Evolutionary conservation across 2,888 invertebrate species (phyloP), one percentile per base, ranked within the genome.

Genomic region (Noctua janthe): DNA sequence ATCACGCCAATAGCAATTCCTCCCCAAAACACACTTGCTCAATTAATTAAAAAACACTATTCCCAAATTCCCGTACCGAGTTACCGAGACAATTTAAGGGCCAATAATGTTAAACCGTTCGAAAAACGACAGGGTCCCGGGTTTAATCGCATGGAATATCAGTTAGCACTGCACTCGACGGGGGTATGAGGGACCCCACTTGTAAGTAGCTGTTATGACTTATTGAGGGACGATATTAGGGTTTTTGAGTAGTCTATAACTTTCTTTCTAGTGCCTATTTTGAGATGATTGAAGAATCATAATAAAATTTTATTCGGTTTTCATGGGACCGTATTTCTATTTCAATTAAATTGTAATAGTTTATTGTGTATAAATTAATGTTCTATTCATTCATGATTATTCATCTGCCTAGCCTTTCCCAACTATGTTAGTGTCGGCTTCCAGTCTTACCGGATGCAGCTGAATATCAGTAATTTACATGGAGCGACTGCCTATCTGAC

Each of bases 31-130:
- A 49, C 49, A 11, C 29, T n/a, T 47, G 6, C 43, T n/a, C n/a
- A 73, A 71, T 73, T 67, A 74, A 71, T 81, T 64, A 29, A 71
- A 47, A 70, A 71, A 72, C 70, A 87, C 79, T 80, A 82, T 78
- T 72, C 70, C 47, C 7, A 0, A 71, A 77, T 67, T 75, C 39
- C 17, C 59, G 86, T 71, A 71, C 81, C 87, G 71, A 29, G 62
- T 51, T 13, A 81, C 54, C 39, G 1, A 17, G 39, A 84, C 82
- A 78, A 91, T 91, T 91, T 90, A 91, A 88, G 88, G 81, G 86
- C 70, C 89, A 84, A 90, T 91, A 90, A 91, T 86, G 91, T 91
- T 91, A 78, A 91, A 91, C 89, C 79, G 91, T 76, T 90, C 88
- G 91, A 88, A 87, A 87, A 91, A 91, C 91, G 90, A 90, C 83